Base-by-base conservation (phyloP, 1,140 invertebrate genomes). In the Microplitis demolitor region DNA sequence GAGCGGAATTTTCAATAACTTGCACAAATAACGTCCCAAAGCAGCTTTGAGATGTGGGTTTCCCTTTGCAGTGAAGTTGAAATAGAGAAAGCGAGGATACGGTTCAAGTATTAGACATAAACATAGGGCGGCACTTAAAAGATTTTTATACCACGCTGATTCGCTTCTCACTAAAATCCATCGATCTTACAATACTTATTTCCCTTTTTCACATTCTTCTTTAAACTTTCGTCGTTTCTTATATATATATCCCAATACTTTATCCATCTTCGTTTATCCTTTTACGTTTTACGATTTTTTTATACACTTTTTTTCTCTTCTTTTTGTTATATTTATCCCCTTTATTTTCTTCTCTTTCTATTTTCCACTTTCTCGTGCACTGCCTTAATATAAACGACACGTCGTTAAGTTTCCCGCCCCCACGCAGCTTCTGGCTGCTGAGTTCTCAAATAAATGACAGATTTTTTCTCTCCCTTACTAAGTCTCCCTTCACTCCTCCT, bases 1-100 rank as follows among this genome's bases (percentile, higher is more conserved):
- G 60, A 53, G 58, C 50, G 60, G 61, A 74, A 74, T 74, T 74
- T 74, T 74, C 72, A 74, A 74, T 74, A 74, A 74, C 61, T 69
- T 51, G 33, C 50, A 66, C 51, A 54, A 69, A 69, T 66, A 34
- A 50, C 39, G 63, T 62, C 60, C 60, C 60, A 62, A 60, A 62
- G 35, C 56, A 24, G 16, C 56, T 58, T 58, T 58, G 56, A 58
- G 56, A 11, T 31, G 56, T 58, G 56, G 56, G 16, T 58, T 58
- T 58, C 24, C 13, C 56, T 58, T 58, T 58, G 9, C 56, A 4
- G 6, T 9, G 16, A 58, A 58, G 24, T 24, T 31, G 62, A 64
- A 54, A 71, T 16, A 63, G 51, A 45, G 71, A 37, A 50, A 54
- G 39, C 13, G 35, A 62, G 37, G 53, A 63, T 35, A n/a, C 60